Base-by-base conservation (phyloP, 2,113 vertebrate species). In the Parotia lawesii region DNA sequence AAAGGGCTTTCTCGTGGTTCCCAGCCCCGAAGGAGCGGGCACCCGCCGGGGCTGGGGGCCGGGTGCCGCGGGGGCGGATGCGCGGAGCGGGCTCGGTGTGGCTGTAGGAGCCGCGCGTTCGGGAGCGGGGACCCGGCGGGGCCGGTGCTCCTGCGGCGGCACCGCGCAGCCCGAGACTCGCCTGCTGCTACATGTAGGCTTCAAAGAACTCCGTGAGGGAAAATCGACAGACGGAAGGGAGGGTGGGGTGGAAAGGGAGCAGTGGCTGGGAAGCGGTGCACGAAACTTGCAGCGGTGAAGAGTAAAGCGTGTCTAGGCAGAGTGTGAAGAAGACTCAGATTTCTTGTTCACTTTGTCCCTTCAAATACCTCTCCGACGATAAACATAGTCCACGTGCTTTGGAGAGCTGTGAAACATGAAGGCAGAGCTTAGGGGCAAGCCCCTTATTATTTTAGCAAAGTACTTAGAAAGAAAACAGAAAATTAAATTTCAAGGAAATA, bases 81-180 rank as follows among this genome's bases (percentile, higher is more conserved):
- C 21, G 12, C 37, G 0, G 64, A 2, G 15, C 1, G 22, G 27
- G 48, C 56, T 25, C 2, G 42, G 25, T 1, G 28, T 0, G 60
- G 16, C 0, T 6, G 38, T 0, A 2, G 33, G 40, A 4, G 69
- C 37, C 24, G n/a, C 15, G 37, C 19, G 1, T 6, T 1, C 7
- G 35, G 5, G 14, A 77, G 40, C 12, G 7, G 33, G 50, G 12
- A 13, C 2, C 20, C 22, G 2, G 56, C 18, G 12, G 28, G 2
- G 17, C 24, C 28, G 20, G 14, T 2, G 44, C 21, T 61, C 5
- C 69, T 2, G 40, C 31, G 15, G 65, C 22, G 6, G 40, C 44
- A 9, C 35, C 5, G 57, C 35, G 35, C 58, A 5, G 38, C 35
- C 21, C 28, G 3, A 4, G 3, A 20, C 29, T 15, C 31, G 10